Conservation (phyloP, 2,113 vertebrate genomes). For the Phasianus colchicus region DNA sequence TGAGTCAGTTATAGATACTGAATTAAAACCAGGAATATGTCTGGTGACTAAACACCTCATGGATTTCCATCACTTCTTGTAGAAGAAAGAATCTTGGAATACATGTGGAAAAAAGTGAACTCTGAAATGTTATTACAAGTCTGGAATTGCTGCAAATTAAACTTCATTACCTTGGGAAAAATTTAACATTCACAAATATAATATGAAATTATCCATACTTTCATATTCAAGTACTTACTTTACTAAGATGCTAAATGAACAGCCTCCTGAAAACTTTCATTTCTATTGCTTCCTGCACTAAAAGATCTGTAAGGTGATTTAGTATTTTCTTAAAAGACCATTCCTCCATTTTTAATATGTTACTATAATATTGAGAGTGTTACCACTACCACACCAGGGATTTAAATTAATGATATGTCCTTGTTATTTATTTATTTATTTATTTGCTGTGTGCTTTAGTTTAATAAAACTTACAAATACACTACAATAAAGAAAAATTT, state of each 20-base stretch:
- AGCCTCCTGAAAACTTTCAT: neutral
- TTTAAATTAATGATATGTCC: neutral
- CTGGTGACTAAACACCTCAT: neutral
- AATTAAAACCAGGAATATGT: neutral
- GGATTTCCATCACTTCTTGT: neutral
- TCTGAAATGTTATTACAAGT: neutral
- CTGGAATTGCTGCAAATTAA: neutral
- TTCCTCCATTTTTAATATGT: neutral
- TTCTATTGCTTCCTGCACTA: neutral
- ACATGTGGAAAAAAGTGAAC: neutral
- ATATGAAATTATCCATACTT: neutral
- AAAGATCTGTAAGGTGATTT: neutral
- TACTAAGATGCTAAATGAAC: neutral
- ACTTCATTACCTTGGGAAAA: neutral
- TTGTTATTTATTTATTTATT: neutral
- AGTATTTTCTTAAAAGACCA: neutral
- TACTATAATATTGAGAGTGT: accelerated
- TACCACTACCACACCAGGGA: neutral
- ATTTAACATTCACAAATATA: neutral
- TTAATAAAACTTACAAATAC: neutral
- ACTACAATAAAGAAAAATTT: conserved; percentile 7
- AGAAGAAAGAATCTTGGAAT: neutral
- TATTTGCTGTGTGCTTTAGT: neutral
- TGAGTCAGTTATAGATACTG: neutral
- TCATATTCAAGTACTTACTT: neutral